Percentiles rank a stretch among this genome's conserved stretches.
Conservation (phyloP, 2,888 invertebrate genomes). For the Eustalomyia histrio region DNA sequence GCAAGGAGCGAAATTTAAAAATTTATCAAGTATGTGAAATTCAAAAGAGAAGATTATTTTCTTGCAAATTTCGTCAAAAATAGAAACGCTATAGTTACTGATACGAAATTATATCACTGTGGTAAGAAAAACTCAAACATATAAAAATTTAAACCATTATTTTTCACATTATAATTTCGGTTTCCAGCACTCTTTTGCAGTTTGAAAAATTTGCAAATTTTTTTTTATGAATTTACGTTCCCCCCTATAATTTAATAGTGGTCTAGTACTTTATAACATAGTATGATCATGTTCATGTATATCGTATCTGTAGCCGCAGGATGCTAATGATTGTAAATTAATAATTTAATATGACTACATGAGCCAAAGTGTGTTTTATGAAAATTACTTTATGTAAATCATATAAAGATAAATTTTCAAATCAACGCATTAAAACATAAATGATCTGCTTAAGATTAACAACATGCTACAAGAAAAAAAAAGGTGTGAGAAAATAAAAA, state of each 20-base stretch:
- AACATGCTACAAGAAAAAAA: slow-evolving; percentile 40
- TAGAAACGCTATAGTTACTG: no score
- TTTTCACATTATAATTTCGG: no score
- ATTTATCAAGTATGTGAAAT: no score
- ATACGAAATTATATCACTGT: no score
- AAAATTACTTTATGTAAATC: slow-evolving; percentile 69
- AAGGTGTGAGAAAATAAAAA: slow-evolving; percentile 59
- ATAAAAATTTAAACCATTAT: no score
- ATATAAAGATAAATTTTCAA: slow-evolving; percentile 70
- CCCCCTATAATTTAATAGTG: neutral
- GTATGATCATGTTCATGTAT: slow-evolving; percentile 52
- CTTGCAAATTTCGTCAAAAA: no score
- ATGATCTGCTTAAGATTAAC: slow-evolving; percentile 52
- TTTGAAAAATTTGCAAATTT: no score
- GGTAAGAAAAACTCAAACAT: no score
- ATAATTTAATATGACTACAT: slow-evolving; percentile 75
- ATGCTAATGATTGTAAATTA: slow-evolving; percentile 79
- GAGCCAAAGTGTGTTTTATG: slow-evolving; percentile 67
- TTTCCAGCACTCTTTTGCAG: no score
- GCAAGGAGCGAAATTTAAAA: neutral
- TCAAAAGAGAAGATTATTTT: no score
- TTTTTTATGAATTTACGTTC: no score
- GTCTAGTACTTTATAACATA: slow-evolving; percentile 7
- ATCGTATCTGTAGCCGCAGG: slow-evolving; percentile 72
- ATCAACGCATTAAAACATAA: slow-evolving; percentile 69